Conservation (phyloP, 2,113 vertebrate species). For the Helogale parvula region DNA sequence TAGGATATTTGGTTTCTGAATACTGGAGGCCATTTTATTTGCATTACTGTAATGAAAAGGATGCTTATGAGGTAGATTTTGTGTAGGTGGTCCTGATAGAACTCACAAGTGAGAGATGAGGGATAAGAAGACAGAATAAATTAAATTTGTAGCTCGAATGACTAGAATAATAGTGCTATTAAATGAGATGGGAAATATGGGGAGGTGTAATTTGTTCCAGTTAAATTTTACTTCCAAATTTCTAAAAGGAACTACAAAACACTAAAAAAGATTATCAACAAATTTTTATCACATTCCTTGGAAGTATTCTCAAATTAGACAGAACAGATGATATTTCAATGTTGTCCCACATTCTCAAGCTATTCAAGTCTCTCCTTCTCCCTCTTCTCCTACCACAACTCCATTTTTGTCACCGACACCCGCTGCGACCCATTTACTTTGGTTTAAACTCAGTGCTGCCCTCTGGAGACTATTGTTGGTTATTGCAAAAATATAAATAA, state of each 20-base stretch:
- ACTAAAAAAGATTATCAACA: not conserved
- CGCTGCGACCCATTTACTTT: not conserved
- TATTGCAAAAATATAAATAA: not conserved
- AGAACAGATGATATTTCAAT: not conserved
- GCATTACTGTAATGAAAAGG: not conserved
- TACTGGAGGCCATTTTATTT: not conserved
- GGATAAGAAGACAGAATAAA: not conserved
- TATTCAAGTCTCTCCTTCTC: not conserved
- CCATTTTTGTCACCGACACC: not conserved
- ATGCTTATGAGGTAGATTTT: constrained; percentile 3
- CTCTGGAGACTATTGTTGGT: constrained; percentile 42
- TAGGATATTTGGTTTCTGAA: not conserved
- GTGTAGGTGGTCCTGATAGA: not conserved
- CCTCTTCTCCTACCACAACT: not conserved
- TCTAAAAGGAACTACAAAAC: constrained; percentile 5
- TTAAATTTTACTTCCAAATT: constrained; percentile 37
- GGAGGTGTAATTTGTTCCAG: not conserved
- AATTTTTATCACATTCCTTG: constrained; percentile 19
- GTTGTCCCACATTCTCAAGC: not conserved
- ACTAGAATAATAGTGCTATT: not conserved
- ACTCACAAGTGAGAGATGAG: not conserved
- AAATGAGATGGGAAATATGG: not conserved
- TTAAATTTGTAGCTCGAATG: not conserved
- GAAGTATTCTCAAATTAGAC: not conserved
- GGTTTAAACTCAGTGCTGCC: not conserved